Evolutionary conservation across 2,888 invertebrate genomes (phyloP).

Genomic region (Coenonympha arcania): DNA sequence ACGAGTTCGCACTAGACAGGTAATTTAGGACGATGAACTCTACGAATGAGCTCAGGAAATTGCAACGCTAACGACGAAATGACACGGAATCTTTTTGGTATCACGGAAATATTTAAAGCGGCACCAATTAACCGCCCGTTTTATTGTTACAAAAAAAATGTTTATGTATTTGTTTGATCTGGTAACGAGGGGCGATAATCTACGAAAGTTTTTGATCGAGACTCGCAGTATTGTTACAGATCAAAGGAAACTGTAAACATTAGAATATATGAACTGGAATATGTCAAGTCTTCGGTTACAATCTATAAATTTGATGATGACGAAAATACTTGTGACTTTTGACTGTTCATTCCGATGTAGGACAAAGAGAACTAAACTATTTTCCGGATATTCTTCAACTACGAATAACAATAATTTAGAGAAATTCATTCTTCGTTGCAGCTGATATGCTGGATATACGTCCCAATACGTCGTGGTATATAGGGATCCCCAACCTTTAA

Average conservation of each 20-base stretch:
- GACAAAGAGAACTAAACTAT: too few species aligned
- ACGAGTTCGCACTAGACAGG: conserved; percentile 47
- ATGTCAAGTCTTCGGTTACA: conserved; percentile 56
- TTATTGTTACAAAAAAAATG: conserved; percentile 38
- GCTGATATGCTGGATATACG: too few species aligned
- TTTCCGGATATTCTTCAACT: too few species aligned
- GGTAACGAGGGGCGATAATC: conserved; percentile 48
- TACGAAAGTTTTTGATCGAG: conserved; percentile 52
- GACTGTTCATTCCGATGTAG: conserved; percentile 2
- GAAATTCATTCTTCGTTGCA: too few species aligned
- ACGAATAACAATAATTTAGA: too few species aligned
- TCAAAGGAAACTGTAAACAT: conserved; percentile 64
- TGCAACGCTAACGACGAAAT: conserved; percentile 25
- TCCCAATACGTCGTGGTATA: too few species aligned
- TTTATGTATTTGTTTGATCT: conserved; percentile 60
- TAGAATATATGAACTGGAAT: conserved; percentile 56
- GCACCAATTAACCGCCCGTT: conserved; percentile 46
- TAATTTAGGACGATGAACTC: conserved; percentile 47
- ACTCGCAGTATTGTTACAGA: conserved; percentile 50
- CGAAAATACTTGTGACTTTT: conserved; percentile 44
- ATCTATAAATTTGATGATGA: conserved; percentile 59
- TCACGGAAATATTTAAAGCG: conserved; percentile 36
- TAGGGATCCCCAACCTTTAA: too few species aligned
- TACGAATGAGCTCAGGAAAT: conserved; percentile 21
- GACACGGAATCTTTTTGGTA: conserved; percentile 26